phyloP scores from a whole-genome alignment of 2,888 invertebrate genomes.

The Nasonovia ribisnigri region DNA sequence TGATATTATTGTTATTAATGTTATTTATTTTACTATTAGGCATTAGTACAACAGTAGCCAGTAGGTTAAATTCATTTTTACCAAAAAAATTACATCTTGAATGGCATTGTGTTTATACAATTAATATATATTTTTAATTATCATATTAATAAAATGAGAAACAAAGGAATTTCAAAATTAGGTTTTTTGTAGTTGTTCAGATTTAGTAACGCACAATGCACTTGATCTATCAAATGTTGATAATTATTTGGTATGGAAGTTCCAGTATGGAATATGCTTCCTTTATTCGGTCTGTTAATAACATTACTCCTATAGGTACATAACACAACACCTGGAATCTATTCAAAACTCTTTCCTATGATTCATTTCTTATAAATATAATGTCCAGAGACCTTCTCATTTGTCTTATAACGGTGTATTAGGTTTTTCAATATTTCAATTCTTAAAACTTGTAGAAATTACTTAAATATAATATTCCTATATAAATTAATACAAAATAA shows the following conservation, averaged over 20 bases:
- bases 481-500: too few species aligned
- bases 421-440: background rate
- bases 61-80: too few species aligned
- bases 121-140: too few species aligned
- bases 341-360: background rate
- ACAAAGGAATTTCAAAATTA: background rate
- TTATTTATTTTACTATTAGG: too few species aligned
- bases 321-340: background rate
- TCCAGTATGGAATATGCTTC: slow-evolving; percentile 18
- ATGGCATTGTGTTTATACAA: too few species aligned
- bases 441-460: too few species aligned
- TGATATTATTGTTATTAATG: too few species aligned
- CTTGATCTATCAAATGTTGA: background rate
- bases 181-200: slow-evolving; percentile 26
- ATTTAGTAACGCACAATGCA: background rate
- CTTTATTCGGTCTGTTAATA: background rate
- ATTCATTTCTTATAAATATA: slow-evolving; percentile 14
- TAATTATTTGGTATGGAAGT: background rate
- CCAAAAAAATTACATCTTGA: too few species aligned
- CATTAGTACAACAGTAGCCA: too few species aligned
- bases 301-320: background rate
- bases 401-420: background rate
- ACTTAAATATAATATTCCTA: too few species aligned
- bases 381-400: background rate
- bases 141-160: background rate